Evolutionary conservation across 1,140 invertebrate species (phyloP).

Genomic region (Micrasema longulum): DNA sequence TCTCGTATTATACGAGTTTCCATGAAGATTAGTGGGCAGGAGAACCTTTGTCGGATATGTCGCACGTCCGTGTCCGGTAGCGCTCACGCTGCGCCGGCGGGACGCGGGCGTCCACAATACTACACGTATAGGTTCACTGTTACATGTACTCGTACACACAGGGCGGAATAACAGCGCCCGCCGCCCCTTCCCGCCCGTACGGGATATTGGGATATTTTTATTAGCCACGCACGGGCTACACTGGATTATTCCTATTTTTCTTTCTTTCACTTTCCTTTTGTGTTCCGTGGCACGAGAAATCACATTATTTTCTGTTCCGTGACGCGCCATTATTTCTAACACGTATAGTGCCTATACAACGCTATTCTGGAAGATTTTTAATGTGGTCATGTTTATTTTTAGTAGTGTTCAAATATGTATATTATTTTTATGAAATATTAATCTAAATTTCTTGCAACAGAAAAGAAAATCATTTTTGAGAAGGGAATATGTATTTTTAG

Average conservation of each 20-base stretch:
- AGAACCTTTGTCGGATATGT: background rate
- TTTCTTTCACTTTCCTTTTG: constrained; percentile 33
- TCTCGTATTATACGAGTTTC: no score
- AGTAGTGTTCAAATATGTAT: no score
- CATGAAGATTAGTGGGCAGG: no score
- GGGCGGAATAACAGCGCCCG: background rate
- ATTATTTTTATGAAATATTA: no score
- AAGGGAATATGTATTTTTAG: no score
- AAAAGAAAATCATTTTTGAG: no score
- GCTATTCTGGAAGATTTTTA: background rate
- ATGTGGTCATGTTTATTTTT: constrained; percentile 13
- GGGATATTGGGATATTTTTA: constrained; percentile 36
- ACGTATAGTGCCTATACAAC: background rate
- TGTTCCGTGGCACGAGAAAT: constrained; percentile 35
- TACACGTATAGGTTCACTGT: no score
- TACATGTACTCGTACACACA: no score
- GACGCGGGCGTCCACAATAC: no score
- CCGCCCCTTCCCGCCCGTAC: background rate
- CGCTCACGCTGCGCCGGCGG: background rate
- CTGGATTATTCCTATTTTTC: constrained; percentile 33
- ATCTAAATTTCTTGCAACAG: no score
- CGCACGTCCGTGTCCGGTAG: constrained; percentile 8
- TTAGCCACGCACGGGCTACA: constrained; percentile 32
- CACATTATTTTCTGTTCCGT: constrained; percentile 36
- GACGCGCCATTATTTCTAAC: constrained; percentile 14